Conservation (phyloP, 2,113 vertebrate genomes). For the Scomber scombrus region DNA sequence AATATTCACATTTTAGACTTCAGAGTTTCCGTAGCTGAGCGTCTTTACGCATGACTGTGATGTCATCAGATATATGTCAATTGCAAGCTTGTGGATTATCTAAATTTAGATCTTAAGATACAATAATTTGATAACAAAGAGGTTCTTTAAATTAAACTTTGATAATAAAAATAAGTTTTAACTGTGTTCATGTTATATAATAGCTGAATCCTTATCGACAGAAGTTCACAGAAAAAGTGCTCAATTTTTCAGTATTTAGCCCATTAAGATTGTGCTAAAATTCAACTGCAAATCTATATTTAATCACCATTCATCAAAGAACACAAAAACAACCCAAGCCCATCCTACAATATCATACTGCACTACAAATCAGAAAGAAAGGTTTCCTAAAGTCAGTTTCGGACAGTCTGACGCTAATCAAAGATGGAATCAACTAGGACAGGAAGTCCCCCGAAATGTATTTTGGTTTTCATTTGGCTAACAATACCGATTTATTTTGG, state of each 20-base stretch:
- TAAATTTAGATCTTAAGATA: not conserved
- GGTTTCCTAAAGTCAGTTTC: too few relatives aligned
- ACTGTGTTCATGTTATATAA: too few relatives aligned
- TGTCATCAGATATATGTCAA: not conserved
- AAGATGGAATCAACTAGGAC: conserved; percentile 20
- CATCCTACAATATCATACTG: too few relatives aligned
- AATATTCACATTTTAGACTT: not conserved
- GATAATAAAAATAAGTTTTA: too few relatives aligned
- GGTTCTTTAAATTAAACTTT: not conserved
- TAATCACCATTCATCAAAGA: not conserved
- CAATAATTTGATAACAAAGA: not conserved
- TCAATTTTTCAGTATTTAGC: not conserved
- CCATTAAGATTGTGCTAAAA: not conserved
- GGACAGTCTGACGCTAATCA: not conserved
- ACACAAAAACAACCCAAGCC: too few relatives aligned
- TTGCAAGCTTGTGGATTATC: not conserved
- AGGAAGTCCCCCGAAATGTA: conserved; percentile 17
- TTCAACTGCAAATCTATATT: not conserved
- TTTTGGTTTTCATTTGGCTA: not conserved
- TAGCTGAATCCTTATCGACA: too few relatives aligned
- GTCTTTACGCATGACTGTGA: not conserved
- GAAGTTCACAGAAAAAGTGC: too few relatives aligned
- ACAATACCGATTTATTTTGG: conserved; percentile 17
- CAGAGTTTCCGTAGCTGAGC: too few relatives aligned
- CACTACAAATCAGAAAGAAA: too few relatives aligned